Evolutionary conservation across 2,113 vertebrate genomes (phyloP), one percentile per base, ranked within the genome.

Genomic region (Thinocorus orbignyianus): DNA sequence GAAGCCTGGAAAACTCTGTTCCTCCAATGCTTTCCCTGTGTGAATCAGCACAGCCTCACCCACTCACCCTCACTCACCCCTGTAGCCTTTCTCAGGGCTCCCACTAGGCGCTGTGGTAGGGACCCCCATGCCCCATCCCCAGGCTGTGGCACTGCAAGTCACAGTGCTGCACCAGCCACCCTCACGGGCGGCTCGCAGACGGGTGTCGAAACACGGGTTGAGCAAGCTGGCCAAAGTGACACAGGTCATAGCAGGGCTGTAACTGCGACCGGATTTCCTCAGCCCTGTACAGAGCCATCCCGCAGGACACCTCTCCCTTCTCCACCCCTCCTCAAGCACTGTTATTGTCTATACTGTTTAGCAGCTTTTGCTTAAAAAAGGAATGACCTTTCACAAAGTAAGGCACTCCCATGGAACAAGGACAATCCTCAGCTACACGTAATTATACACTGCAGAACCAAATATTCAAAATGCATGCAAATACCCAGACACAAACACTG

Each of bases 261-360:
- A 26, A 84, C 60, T n/a, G 85, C 17, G 1, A 96, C 85, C 64
- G 60, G 93, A 97, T 95, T 95, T 97, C 93, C 94, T 94, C 90
- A 87, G 83, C 78, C 17, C 22, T 0, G 33, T 60, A 79, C 92
- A 93, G 57, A 39, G 84, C 84, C 6, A 2, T 37, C 31, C 91
- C 69, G 78, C 3, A 10, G 70, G 73, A 86, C 69, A 35, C 18
- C 39, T 2, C 64, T 73, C 73, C 78, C 72, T 66, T 57, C 88
- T 28, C 55, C 18, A 28, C 54, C 25, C 71, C 83, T 33, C 44
- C 65, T 68, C 28, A 15, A 72, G n/a, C 1, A 0, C 25, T 2
- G 0, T 17, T 88, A 72, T 41, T 51, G 0, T 17, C 88, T 7
- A 2, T 9, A 81, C 37, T 4, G 2, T 31, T 52, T 46, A 8